phyloP scores from a whole-genome alignment of 2,797 vertebrate species.

The Pipistrellus pipistrellus region DNA sequence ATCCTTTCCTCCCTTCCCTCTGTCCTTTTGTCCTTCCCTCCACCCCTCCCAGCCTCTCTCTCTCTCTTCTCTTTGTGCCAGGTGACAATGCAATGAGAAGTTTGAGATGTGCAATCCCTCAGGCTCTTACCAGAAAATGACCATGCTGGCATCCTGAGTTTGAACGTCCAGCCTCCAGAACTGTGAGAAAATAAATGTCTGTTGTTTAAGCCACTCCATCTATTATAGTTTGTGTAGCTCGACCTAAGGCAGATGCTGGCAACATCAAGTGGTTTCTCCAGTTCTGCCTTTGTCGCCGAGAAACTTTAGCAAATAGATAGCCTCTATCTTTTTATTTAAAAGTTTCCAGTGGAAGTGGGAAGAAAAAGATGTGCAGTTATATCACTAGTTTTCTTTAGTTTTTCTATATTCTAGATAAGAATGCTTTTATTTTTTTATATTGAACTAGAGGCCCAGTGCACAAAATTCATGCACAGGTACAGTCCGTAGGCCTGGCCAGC shows the following conservation, averaged over 20 bases:
- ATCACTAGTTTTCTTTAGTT: neutral
- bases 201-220: neutral
- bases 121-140: neutral
- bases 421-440: neutral
- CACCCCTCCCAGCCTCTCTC: neutral
- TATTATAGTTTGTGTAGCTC: neutral
- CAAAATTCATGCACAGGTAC: no score
- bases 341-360: neutral
- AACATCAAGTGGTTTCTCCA: neutral
- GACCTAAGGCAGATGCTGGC: neutral
- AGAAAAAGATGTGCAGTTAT: neutral
- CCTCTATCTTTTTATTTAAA: neutral
- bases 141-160: neutral
- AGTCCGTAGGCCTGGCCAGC: no score
- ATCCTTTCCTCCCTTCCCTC: neutral
- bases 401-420: neutral
- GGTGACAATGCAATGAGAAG: neutral
- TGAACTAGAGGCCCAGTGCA: neutral
- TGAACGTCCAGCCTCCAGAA: neutral
- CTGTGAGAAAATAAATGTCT: no score
- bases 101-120: neutral
- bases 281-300: neutral
- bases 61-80: neutral
- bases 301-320: constrained; percentile 3
- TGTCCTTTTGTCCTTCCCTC: neutral